Evolutionary conservation across 2,113 vertebrate species (phyloP).

Genomic region (Eclectus roratus): DNA sequence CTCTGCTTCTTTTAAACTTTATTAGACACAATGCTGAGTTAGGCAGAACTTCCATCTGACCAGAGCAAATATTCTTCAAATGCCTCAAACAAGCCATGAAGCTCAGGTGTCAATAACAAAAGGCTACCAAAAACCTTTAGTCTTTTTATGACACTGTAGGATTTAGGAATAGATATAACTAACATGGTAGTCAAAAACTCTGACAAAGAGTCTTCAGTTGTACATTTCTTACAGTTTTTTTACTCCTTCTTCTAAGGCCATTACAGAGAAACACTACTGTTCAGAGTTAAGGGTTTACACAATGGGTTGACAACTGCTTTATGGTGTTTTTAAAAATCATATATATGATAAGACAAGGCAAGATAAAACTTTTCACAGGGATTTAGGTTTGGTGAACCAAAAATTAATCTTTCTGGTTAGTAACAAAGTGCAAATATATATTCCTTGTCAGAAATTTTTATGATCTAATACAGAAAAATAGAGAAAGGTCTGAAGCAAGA

Average conservation of each 20-base stretch:
- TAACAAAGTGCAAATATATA: neutral
- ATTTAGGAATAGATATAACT: neutral
- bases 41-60: neutral
- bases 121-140: neutral
- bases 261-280: neutral
- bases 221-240: neutral
- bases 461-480: neutral
- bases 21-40: neutral
- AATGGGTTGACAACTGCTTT: neutral
- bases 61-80: neutral
- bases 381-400: neutral
- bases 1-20: neutral
- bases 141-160: neutral
- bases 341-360: accelerated
- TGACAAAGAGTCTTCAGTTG: neutral
- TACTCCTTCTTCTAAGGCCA: neutral
- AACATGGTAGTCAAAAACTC: neutral
- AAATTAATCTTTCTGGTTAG: neutral
- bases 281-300: neutral
- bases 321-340: neutral
- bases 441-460: neutral
- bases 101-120: neutral
- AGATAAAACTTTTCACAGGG: neutral
- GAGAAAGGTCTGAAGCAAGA: neutral
- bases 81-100: neutral